Percentiles rank a stretch among this genome's conserved stretches.
phyloP scores from a whole-genome alignment of 2,888 invertebrate species.

The Drosophila helvetica region DNA sequence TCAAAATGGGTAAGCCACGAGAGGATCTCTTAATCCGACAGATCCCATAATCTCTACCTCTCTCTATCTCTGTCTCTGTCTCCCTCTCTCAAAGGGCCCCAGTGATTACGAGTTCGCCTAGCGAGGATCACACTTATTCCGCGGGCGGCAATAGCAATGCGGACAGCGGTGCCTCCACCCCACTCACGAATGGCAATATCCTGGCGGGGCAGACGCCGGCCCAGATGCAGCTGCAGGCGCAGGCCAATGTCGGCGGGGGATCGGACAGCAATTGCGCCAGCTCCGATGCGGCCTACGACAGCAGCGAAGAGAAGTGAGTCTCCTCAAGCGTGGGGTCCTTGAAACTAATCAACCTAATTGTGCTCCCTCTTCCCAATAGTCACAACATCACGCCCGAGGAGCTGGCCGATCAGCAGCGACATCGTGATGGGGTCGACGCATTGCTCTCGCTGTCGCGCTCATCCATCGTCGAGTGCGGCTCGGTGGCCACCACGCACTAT shows the following conservation, averaged over 20 bases:
- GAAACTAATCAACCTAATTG: neutral
- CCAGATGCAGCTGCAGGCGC: constrained; percentile 38
- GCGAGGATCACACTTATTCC: constrained; percentile 97
- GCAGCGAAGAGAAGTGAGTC: constrained; percentile 85
- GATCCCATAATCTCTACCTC: constrained; percentile 4
- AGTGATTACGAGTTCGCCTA: constrained; percentile 94
- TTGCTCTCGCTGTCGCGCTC: constrained; percentile 91
- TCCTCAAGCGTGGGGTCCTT: neutral
- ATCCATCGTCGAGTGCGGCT: constrained; percentile 84
- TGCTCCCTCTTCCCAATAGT: constrained; percentile 50
- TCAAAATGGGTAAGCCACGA: constrained; percentile 81
- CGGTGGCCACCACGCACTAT: constrained; percentile 62
- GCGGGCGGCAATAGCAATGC: constrained; percentile 84
- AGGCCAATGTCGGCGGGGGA: constrained; percentile 54
- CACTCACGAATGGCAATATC: constrained; percentile 74
- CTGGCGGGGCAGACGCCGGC: constrained; percentile 30
- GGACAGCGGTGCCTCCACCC: constrained; percentile 76
- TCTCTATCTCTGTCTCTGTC: constrained; percentile 12
- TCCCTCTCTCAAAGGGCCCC: constrained; percentile 72
- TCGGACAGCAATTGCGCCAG: constrained; percentile 84
- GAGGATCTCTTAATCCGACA: neutral
- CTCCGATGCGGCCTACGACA: constrained; percentile 86
- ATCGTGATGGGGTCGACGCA: constrained; percentile 92
- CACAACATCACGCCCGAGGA: constrained; percentile 84
- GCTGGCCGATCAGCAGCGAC: constrained; percentile 88